phyloP scores from a whole-genome alignment of 1,140 invertebrate species.

The Trinorchestia longiramus region DNA sequence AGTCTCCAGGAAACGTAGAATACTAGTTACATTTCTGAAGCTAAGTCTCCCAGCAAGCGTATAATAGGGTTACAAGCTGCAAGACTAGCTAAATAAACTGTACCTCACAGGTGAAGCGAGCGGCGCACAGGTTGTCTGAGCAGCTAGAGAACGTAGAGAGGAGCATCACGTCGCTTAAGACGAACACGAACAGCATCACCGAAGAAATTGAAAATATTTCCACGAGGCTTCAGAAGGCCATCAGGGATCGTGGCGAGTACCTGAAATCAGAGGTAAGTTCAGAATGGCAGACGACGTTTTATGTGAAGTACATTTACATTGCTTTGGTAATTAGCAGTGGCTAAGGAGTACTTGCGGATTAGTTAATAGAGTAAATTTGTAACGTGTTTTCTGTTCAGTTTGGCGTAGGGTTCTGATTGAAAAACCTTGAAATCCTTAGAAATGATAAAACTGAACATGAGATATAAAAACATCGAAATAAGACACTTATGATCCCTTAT shows the following conservation, averaged over 20 bases:
- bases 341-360: not conserved
- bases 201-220: constrained; percentile 94
- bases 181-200: constrained; percentile 85
- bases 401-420: not conserved
- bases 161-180: constrained; percentile 85
- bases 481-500: too few relatives aligned
- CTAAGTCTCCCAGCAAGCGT: not conserved
- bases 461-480: not conserved
- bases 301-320: not conserved
- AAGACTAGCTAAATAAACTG: not conserved
- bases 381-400: not conserved
- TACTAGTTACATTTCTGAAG: too few relatives aligned
- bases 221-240: constrained; percentile 86
- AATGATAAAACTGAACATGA: not conserved
- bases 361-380: not conserved
- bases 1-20: too few relatives aligned
- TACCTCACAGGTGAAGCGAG: constrained; percentile 72
- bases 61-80: too few relatives aligned
- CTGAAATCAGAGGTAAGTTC: constrained; percentile 82
- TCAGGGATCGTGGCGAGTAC: constrained; percentile 91
- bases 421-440: not conserved
- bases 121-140: constrained; percentile 87
- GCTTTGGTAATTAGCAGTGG: not conserved
- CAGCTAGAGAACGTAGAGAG: constrained; percentile 86
- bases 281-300: not conserved